phyloP scores from a whole-genome alignment of 2,888 invertebrate genomes.

The Heliconius aoede region DNA sequence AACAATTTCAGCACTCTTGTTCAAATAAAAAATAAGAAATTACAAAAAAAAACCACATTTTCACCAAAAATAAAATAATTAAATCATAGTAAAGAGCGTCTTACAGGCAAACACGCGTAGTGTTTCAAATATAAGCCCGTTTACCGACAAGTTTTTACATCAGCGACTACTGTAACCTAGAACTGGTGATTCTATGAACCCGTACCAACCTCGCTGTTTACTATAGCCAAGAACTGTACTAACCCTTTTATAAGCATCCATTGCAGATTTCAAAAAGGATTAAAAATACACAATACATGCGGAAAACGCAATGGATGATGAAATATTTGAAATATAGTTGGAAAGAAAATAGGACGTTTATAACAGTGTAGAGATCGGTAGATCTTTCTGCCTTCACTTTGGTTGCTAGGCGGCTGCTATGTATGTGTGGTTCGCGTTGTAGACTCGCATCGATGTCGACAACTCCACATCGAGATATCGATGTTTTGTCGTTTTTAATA shows the following conservation, averaged over 20 bases:
- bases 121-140: slow-evolving; percentile 66
- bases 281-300: neutral
- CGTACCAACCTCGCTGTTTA: slow-evolving; percentile 48
- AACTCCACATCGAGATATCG: slow-evolving; percentile 49
- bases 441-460: slow-evolving; percentile 69
- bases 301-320: slow-evolving; percentile 53
- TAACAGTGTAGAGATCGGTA: slow-evolving; percentile 57
- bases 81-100: slow-evolving; percentile 68
- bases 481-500: neutral
- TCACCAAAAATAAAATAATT: slow-evolving; percentile 47
- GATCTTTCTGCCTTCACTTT: slow-evolving; percentile 79
- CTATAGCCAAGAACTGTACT: neutral
- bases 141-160: slow-evolving; percentile 68
- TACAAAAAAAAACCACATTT: neutral
- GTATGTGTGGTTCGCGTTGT: slow-evolving; percentile 53
- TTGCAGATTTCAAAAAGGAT: slow-evolving; percentile 43
- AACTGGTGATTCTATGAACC: slow-evolving; percentile 72
- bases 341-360: slow-evolving; percentile 51
- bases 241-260: slow-evolving; percentile 44
- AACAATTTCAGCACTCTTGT: no score
- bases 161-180: slow-evolving; percentile 71
- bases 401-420: slow-evolving; percentile 70
- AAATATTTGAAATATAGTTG: slow-evolving; percentile 38
- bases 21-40: neutral
- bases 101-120: slow-evolving; percentile 72